A percentile compares a stretch with the other conserved stretches of the same genome.
These are phyloP conservation scores for Drosophila carrolli DNA, from an alignment of 1,140 invertebrate species.

Conservation along the genomic window DNA sequence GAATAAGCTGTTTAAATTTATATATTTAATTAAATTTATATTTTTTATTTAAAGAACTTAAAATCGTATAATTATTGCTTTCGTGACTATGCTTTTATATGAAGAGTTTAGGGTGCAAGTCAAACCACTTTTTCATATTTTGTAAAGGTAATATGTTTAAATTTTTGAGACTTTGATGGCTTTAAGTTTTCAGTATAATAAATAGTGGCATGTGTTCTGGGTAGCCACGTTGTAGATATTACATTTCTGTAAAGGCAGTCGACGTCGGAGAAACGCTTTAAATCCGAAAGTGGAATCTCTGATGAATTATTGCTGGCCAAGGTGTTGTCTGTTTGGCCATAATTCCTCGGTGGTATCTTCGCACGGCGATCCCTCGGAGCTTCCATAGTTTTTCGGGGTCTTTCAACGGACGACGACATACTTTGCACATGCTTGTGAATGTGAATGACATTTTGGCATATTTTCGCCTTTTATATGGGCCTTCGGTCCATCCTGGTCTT, in stretches of 20 bases:
- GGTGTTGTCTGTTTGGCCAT: constrained; percentile 30
- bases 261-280: constrained; percentile 6
- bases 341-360: constrained; percentile 1
- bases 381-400: constrained; percentile 9
- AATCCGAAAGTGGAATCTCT: constrained; percentile 24
- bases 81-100: too few relatives aligned
- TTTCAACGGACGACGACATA: constrained; percentile 24
- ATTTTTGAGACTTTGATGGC: not conserved
- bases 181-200: not conserved
- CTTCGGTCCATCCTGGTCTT: constrained; percentile 19
- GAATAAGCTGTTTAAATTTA: too few relatives aligned
- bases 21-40: too few relatives aligned
- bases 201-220: not conserved
- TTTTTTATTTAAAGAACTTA: too few relatives aligned
- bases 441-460: constrained; percentile 65
- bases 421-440: constrained; percentile 52
- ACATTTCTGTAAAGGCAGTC: not conserved
- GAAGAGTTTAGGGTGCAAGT: too few relatives aligned
- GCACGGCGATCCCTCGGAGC: not conserved
- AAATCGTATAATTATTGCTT: too few relatives aligned
- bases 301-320: constrained; percentile 37
- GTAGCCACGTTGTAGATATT: not conserved
- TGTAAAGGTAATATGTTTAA: not conserved
- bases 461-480: constrained; percentile 45
- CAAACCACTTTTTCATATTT: too few relatives aligned